Evolutionary conservation across 2,113 vertebrate species (phyloP).

Genomic region (Megatriorchis doriae): DNA sequence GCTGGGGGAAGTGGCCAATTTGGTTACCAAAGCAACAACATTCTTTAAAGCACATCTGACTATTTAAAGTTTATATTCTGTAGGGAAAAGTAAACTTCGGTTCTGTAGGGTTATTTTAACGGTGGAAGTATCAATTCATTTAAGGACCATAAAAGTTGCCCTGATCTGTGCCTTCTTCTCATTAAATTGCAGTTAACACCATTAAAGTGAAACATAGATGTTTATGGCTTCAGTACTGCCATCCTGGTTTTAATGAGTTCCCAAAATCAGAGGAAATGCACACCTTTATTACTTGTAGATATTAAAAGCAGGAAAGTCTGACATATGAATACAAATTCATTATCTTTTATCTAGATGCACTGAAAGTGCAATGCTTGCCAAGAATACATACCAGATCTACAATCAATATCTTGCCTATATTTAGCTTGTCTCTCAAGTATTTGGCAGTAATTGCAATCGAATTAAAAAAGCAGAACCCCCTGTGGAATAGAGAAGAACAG

Average conservation of each 20-base stretch:
- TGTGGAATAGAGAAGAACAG: conserved; percentile 82
- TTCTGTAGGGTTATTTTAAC: conserved; percentile 77
- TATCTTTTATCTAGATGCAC: conserved; percentile 61
- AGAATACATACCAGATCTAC: conserved; percentile 82
- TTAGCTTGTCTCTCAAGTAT: conserved; percentile 82
- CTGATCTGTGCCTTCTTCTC: conserved; percentile 80
- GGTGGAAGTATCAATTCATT: conserved; percentile 83
- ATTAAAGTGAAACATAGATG: conserved; percentile 79
- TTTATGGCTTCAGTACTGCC: conserved; percentile 78
- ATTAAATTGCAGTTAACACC: conserved; percentile 83
- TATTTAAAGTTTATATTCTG: conserved; percentile 73
- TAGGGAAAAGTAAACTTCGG: conserved; percentile 76
- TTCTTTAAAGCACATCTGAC: conserved; percentile 72
- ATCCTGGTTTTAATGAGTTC: conserved; percentile 80
- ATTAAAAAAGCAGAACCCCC: conserved; percentile 85
- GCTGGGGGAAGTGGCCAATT: conserved; percentile 57
- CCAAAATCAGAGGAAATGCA: conserved; percentile 77
- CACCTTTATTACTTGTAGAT: conserved; percentile 71
- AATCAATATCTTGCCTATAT: conserved; percentile 84
- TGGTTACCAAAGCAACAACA: conserved; percentile 68
- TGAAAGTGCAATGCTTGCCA: conserved; percentile 55
- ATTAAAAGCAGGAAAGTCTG: conserved; percentile 66
- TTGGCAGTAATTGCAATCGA: conserved; percentile 83
- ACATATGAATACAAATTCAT: conserved; percentile 59
- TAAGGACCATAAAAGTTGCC: conserved; percentile 80